phyloP scores from a whole-genome alignment of 2,888 invertebrate species.

The Oxycera nigricornis region DNA sequence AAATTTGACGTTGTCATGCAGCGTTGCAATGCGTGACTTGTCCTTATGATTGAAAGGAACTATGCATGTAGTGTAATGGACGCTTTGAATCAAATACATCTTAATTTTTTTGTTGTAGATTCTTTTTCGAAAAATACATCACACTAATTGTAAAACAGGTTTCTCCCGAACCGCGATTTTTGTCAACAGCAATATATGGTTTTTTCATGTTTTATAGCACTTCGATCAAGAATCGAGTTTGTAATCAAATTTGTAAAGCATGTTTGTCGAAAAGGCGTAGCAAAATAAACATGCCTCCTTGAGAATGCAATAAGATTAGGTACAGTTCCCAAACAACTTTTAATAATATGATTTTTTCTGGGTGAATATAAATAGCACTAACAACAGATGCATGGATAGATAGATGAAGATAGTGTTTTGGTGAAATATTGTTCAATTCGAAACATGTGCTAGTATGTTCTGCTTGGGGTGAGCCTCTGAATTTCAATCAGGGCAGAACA shows the following conservation, averaged over 20 bases:
- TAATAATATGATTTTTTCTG: slow-evolving; percentile 32
- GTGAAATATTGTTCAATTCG: slow-evolving; percentile 26
- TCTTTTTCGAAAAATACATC: too few species aligned
- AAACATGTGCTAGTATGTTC: slow-evolving; percentile 29
- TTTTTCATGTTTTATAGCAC: neutral
- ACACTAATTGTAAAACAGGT: too few species aligned
- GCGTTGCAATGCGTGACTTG: too few species aligned
- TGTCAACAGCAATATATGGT: neutral
- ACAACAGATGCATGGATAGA: neutral
- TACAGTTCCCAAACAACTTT: slow-evolving; percentile 27
- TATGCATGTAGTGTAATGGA: too few species aligned
- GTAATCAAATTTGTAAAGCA: slow-evolving; percentile 33
- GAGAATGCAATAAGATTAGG: slow-evolving; percentile 37
- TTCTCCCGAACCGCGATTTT: too few species aligned
- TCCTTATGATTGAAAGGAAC: too few species aligned
- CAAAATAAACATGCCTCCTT: slow-evolving; percentile 32
- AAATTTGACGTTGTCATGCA: too few species aligned
- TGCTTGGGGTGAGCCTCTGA: slow-evolving; percentile 29
- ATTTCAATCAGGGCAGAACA: slow-evolving; percentile 35
- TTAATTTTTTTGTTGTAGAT: too few species aligned
- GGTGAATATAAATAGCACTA: slow-evolving; percentile 32
- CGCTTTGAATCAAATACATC: too few species aligned
- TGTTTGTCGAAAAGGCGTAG: slow-evolving; percentile 30
- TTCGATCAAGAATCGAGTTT: neutral
- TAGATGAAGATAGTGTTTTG: slow-evolving; percentile 22